phyloP scores from a whole-genome alignment of 2,797 vertebrate species.

The Leptoclinus maculatus region DNA sequence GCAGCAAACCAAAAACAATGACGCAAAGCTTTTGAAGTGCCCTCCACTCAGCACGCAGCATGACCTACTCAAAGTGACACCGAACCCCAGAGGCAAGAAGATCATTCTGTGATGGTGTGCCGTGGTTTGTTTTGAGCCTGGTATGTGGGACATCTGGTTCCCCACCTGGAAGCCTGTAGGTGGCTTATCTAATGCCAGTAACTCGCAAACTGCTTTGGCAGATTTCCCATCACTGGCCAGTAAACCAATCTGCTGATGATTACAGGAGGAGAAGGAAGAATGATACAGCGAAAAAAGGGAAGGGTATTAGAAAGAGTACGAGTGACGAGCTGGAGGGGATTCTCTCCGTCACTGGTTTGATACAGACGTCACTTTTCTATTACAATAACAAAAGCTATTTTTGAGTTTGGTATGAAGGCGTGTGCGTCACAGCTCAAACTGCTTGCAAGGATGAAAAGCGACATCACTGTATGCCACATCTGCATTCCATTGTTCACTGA shows the following conservation, averaged over 20 bases:
- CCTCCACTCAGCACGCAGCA: constrained; percentile 11
- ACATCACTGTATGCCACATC: background rate
- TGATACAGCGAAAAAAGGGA: background rate
- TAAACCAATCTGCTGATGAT: background rate
- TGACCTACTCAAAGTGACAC: constrained; percentile 42
- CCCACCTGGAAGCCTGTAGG: constrained; percentile 26
- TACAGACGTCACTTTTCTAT: background rate
- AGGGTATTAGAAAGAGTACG: background rate
- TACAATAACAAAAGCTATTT: constrained; percentile 11
- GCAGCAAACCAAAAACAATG: constrained; percentile 10
- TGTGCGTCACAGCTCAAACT: background rate
- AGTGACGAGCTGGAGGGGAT: constrained; percentile 1
- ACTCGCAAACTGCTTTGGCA: constrained; percentile 34
- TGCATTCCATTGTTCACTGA: background rate
- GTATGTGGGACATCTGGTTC: constrained; percentile 61
- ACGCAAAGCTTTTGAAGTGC: constrained; percentile 9
- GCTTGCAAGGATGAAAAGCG: background rate
- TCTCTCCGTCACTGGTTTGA: constrained; percentile 1
- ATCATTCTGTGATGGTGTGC: constrained; percentile 28
- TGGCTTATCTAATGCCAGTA: constrained; percentile 43
- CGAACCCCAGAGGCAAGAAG: constrained; percentile 29
- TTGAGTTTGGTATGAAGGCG: background rate
- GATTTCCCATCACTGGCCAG: constrained; percentile 13
- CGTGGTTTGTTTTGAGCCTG: constrained; percentile 36
- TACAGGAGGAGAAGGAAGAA: background rate